Conservation (phyloP, 2,113 vertebrate genomes). For the Heterochromis multidens region DNA sequence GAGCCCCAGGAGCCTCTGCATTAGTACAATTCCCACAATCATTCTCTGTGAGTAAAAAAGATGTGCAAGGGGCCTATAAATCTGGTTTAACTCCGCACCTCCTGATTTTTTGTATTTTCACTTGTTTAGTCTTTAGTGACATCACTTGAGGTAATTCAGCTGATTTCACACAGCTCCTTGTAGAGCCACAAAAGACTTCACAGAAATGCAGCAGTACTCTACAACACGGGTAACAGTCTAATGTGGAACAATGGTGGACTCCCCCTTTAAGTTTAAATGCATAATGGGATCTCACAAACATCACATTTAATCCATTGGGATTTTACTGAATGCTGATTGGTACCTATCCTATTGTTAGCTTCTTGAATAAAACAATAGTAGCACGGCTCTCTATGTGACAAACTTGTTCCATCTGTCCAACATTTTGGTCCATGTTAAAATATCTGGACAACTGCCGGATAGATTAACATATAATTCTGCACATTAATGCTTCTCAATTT, state of each 20-base stretch:
- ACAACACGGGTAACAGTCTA: neutral
- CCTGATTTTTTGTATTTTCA: neutral
- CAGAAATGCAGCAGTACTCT: neutral
- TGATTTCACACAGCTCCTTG: neutral
- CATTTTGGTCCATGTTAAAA: constrained; percentile 31
- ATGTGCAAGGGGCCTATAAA: too few relatives aligned
- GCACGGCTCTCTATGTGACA: neutral
- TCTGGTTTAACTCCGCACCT: neutral
- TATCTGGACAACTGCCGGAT: constrained; percentile 6
- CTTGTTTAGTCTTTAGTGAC: neutral
- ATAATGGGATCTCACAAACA: neutral
- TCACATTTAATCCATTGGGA: constrained; percentile 18
- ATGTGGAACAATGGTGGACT: neutral
- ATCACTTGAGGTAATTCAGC: neutral
- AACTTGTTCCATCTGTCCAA: constrained; percentile 32
- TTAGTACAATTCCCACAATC: too few relatives aligned
- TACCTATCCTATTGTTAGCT: constrained; percentile 21
- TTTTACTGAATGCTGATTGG: constrained; percentile 1
- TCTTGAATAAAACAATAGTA: neutral
- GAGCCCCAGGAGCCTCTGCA: too few relatives aligned
- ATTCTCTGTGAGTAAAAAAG: too few relatives aligned
- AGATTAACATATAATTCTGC: constrained; percentile 22
- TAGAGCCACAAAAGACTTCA: neutral
- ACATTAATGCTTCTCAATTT: neutral
- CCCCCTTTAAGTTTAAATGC: neutral